phyloP scores from a whole-genome alignment of 2,797 vertebrate genomes.

The Malacoctenus gilli region DNA sequence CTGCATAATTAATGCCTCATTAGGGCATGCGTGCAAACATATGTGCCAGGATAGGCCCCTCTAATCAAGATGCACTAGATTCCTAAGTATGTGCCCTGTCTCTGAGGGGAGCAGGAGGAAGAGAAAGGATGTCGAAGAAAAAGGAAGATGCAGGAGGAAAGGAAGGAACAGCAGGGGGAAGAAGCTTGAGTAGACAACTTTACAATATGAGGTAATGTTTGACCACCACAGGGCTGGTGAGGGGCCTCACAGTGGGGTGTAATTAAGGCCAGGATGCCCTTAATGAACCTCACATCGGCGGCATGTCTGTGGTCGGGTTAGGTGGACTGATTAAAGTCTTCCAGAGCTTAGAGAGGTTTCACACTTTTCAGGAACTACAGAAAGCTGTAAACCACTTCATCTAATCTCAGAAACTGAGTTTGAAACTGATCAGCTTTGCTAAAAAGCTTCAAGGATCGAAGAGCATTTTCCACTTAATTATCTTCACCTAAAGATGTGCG shows the following conservation, averaged over 20 bases:
- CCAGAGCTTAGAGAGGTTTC: no score
- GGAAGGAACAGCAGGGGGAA: slow-evolving; percentile 19
- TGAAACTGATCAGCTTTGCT: no score
- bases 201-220: slow-evolving; percentile 12
- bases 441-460: no score
- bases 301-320: slow-evolving; percentile 25
- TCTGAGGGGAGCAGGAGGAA: no score
- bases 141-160: slow-evolving; percentile 8
- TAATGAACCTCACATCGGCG: slow-evolving; percentile 52
- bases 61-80: slow-evolving; percentile 75
- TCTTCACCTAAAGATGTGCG: slow-evolving; percentile 93
- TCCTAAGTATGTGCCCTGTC: slow-evolving; percentile 66
- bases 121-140: slow-evolving; percentile 25
- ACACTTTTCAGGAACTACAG: no score
- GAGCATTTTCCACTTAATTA: neutral
- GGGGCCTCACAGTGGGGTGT: slow-evolving; percentile 45
- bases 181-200: slow-evolving; percentile 11
- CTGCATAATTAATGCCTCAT: slow-evolving; percentile 82
- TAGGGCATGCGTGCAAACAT: slow-evolving; percentile 73
- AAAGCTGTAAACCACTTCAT: no score
- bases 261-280: slow-evolving; percentile 49
- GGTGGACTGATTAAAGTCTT: slow-evolving; percentile 14
- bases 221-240: slow-evolving; percentile 33
- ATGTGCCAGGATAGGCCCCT: slow-evolving; percentile 61
- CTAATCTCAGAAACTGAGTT: no score